Evolutionary conservation across 2,888 invertebrate species (phyloP).

Genomic region (Latheticus oryzae): DNA sequence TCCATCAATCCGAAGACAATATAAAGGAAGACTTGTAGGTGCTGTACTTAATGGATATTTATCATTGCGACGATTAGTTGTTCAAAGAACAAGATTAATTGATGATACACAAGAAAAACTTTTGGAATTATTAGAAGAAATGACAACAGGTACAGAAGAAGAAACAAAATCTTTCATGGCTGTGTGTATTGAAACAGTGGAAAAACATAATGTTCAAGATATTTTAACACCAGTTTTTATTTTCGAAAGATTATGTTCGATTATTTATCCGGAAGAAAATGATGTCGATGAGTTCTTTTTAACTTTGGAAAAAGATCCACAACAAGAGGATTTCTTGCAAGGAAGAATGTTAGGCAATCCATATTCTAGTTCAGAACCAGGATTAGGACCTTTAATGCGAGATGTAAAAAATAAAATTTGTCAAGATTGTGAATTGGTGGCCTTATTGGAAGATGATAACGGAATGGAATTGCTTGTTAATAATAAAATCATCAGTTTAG

Average conservation of each 20-base stretch:
- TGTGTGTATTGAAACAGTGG: slow-evolving; percentile 95
- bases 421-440: slow-evolving; percentile 98
- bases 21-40: slow-evolving; percentile 89
- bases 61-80: slow-evolving; percentile 88
- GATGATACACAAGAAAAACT: slow-evolving; percentile 97
- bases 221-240: slow-evolving; percentile 97
- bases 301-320: slow-evolving; percentile 96
- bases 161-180: slow-evolving; percentile 98
- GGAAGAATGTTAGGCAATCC: slow-evolving; percentile 98
- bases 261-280: slow-evolving; percentile 97
- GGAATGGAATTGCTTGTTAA: slow-evolving; percentile 98
- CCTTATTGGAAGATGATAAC: slow-evolving; percentile 96
- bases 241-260: slow-evolving; percentile 95
- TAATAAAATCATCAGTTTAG: slow-evolving; percentile 97
- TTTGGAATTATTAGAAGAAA: slow-evolving; percentile 91
- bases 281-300: slow-evolving; percentile 97
- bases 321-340: slow-evolving; percentile 98
- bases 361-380: slow-evolving; percentile 93
- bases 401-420: slow-evolving; percentile 99
- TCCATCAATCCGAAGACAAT: slow-evolving; percentile 86
- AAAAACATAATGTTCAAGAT: slow-evolving; percentile 90
- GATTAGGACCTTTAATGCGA: slow-evolving; percentile 96
- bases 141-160: slow-evolving; percentile 95
- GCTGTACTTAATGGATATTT: slow-evolving; percentile 95
- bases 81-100: slow-evolving; percentile 93